Conservation (phyloP, 1,140 invertebrate genomes). For the Heliconius himera region DNA sequence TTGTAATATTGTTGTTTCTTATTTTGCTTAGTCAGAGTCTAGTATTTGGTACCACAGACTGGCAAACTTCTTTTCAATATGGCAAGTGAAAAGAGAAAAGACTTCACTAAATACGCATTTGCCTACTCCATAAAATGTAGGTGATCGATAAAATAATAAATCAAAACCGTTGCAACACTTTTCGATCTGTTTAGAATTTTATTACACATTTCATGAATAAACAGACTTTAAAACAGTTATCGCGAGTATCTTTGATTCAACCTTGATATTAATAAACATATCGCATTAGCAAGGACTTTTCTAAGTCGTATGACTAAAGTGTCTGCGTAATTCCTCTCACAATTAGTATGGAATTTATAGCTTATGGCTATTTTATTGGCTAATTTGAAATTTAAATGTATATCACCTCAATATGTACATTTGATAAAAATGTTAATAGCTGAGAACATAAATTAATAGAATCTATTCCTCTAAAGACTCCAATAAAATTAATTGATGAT, state of each 20-base stretch:
- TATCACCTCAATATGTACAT: not conserved
- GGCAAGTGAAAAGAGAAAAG: no score
- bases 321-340: not conserved
- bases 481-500: conserved; percentile 30
- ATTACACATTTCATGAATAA: not conserved
- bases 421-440: conserved; percentile 12
- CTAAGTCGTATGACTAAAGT: conserved; percentile 8
- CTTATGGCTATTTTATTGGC: conserved; percentile 4
- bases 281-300: conserved; percentile 18
- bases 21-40: no score
- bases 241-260: not conserved
- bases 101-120: no score
- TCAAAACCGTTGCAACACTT: not conserved
- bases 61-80: no score
- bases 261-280: conserved; percentile 11
- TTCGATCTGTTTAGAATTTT: not conserved
- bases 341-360: not conserved
- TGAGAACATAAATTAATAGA: conserved; percentile 17
- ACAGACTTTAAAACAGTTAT: conserved; percentile 5
- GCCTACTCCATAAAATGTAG: no score
- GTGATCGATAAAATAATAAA: no score
- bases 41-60: no score
- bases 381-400: not conserved
- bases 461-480: conserved; percentile 4
- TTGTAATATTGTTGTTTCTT: no score